These are phyloP conservation scores for Danio aesculapii DNA, from an alignment of 2,797 vertebrate genomes.

Conservation along the genomic window DNA sequence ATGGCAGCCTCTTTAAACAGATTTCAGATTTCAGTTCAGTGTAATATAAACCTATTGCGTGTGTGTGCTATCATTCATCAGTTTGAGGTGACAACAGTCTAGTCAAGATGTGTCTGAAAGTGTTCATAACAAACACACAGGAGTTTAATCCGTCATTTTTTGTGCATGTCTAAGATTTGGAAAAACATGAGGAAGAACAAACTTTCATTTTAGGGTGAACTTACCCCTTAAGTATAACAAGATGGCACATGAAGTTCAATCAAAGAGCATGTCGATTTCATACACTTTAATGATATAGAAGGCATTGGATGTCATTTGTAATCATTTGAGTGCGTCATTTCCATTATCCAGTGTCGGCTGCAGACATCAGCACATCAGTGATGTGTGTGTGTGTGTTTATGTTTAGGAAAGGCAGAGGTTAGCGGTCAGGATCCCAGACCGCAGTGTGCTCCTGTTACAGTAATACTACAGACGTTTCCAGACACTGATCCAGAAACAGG, in stretches of 20 bases:
- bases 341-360: conserved; percentile 11
- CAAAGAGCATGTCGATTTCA: background rate
- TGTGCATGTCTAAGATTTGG: background rate
- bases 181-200: background rate
- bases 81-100: background rate
- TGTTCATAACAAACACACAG: conserved; percentile 58
- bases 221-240: background rate
- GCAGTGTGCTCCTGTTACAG: conserved; percentile 26
- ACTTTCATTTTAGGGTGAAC: background rate
- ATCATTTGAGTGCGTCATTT: conserved; percentile 23
- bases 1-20: background rate
- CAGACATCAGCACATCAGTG: conserved; percentile 37
- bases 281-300: background rate
- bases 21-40: too few species aligned
- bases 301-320: conserved; percentile 7
- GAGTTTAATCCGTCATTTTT: conserved; percentile 27
- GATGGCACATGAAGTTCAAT: background rate
- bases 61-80: conserved; percentile 26
- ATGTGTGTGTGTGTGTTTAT: conserved; percentile 36
- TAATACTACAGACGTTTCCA: background rate
- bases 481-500: background rate
- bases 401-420: background rate
- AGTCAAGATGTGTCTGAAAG: conserved; percentile 2
- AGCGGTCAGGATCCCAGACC: conserved; percentile 8
- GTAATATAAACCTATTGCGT: too few species aligned